Conservation (phyloP, 1,140 invertebrate species). For the Drosophila simulans region DNA sequence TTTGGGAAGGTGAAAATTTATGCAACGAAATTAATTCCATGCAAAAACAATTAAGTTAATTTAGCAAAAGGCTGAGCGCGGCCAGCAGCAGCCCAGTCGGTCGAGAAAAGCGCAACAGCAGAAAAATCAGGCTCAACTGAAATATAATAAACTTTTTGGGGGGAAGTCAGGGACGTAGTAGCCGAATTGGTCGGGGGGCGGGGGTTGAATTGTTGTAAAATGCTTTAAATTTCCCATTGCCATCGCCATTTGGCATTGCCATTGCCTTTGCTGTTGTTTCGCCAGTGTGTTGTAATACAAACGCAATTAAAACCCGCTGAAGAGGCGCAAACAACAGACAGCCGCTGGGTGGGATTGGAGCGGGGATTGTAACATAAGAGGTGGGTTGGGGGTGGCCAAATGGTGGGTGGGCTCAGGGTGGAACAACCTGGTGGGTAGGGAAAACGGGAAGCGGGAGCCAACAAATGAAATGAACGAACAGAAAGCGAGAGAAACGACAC, state of each 20-base stretch:
- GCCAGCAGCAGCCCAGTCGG: neutral
- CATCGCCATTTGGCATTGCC: conserved; percentile 41
- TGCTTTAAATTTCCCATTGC: conserved; percentile 76
- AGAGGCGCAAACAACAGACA: conserved; percentile 81
- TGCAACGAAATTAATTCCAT: conserved; percentile 82
- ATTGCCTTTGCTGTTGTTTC: conserved; percentile 36
- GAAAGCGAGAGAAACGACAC: conserved; percentile 57
- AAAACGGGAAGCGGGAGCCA: conserved; percentile 10
- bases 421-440: conserved; percentile 4
- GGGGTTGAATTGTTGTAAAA: conserved; percentile 24
- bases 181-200: neutral
- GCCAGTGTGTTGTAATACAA: conserved; percentile 71
- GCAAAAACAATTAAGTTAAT: conserved; percentile 84
- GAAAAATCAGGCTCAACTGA: conserved; percentile 77
- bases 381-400: neutral
- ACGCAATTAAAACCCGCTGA: conserved; percentile 83
- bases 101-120: conserved; percentile 64
- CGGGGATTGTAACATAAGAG: conserved; percentile 2
- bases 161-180: neutral
- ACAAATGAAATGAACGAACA: conserved; percentile 40
- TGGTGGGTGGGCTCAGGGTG: neutral
- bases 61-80: conserved; percentile 67
- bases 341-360: conserved; percentile 1
- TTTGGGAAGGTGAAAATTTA: conserved; percentile 73
- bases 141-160: conserved; percentile 78